Conservation (phyloP, 1,140 invertebrate species). For the Nebria ingens region DNA sequence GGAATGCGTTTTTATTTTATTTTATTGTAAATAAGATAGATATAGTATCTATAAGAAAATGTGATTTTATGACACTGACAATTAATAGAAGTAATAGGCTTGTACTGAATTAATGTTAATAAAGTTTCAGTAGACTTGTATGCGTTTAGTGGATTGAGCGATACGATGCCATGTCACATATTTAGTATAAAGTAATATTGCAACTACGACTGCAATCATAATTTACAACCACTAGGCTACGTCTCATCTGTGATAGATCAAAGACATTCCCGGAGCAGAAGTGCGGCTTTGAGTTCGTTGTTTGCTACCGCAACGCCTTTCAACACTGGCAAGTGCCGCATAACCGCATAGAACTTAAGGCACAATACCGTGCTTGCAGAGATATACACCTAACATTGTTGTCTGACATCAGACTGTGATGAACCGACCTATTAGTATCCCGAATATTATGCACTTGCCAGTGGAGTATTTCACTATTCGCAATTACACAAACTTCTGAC, state of each 20-base stretch:
- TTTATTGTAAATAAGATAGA: too few species aligned
- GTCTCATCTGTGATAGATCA: slow-evolving; percentile 4
- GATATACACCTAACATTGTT: not conserved
- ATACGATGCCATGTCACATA: too few species aligned
- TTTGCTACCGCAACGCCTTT: not conserved
- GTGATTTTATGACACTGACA: too few species aligned
- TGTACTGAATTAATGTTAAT: too few species aligned
- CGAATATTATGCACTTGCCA: not conserved
- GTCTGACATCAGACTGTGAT: not conserved
- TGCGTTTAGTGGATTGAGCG: too few species aligned
- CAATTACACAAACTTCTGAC: not conserved
- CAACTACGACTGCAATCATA: not conserved
- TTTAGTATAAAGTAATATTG: too few species aligned
- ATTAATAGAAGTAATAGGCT: too few species aligned
- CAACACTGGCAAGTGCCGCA: not conserved
- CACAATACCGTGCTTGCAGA: not conserved
- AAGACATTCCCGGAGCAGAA: not conserved
- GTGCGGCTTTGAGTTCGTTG: not conserved
- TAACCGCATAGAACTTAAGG: not conserved
- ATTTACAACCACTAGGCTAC: not conserved
- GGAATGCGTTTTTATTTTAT: too few species aligned
- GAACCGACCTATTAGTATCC: not conserved
- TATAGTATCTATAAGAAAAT: too few species aligned
- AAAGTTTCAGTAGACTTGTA: too few species aligned
- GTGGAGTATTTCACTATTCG: not conserved